Percentiles rank a stretch among this genome's conserved stretches.
These are phyloP conservation scores for Dermochelys coriacea DNA, from an alignment of 2,797 vertebrate species.

Conservation along the genomic window DNA sequence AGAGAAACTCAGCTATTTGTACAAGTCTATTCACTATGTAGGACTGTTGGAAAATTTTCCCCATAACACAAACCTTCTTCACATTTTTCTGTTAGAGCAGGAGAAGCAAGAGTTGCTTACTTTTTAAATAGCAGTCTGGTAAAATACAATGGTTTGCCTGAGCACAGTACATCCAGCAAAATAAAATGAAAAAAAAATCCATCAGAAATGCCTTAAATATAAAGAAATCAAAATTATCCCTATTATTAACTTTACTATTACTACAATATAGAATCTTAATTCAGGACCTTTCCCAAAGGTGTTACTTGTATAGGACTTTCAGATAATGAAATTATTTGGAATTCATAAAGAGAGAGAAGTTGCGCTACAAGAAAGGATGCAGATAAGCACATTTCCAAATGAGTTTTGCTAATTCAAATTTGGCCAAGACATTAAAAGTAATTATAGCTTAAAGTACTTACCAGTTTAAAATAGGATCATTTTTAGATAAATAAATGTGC, in stretches of 20 bases:
- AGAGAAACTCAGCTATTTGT: neutral
- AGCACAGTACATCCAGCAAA: neutral
- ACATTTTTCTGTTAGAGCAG: neutral
- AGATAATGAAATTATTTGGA: slow-evolving; percentile 14
- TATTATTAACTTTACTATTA: slow-evolving; percentile 27
- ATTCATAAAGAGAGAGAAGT: slow-evolving; percentile 6
- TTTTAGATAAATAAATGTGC: slow-evolving; percentile 24
- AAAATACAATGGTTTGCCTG: neutral
- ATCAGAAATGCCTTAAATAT: neutral
- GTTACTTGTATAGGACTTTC: neutral
- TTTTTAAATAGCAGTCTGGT: neutral
- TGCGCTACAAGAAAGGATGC: neutral
- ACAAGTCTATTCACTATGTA: neutral
- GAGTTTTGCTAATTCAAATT: slow-evolving; percentile 41
- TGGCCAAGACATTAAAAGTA: slow-evolving; percentile 50
- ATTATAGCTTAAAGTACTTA: slow-evolving; percentile 43
- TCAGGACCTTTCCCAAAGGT: neutral
- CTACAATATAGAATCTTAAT: neutral
- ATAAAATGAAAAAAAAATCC: neutral
- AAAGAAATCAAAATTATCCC: neutral
- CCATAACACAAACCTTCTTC: rapidly evolving
- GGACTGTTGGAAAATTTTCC: neutral
- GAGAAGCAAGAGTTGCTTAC: neutral
- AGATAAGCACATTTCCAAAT: slow-evolving; percentile 33
- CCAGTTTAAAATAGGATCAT: neutral